These are phyloP conservation scores for Agapostemon virescens DNA, from an alignment of 2,888 invertebrate species.

Conservation along the genomic window DNA sequence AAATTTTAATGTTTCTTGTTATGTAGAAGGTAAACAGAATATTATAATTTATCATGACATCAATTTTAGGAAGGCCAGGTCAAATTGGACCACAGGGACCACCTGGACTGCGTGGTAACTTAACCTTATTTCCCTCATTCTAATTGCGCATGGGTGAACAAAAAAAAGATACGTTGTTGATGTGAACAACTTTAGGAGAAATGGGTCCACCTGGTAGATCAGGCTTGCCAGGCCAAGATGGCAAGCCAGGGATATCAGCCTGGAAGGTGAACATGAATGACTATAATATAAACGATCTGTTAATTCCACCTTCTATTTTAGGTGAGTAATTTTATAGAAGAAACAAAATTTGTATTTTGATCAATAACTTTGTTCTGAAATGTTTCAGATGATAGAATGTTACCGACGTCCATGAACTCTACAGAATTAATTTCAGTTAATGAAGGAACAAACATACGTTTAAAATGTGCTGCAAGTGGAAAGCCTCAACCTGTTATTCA, in stretches of 20 bases:
- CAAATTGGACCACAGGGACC: constrained; percentile 87
- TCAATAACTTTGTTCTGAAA: background rate
- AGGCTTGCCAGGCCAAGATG: constrained; percentile 82
- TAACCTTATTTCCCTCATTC: constrained; percentile 67
- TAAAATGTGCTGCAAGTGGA: constrained; percentile 91
- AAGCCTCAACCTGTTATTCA: constrained; percentile 89
- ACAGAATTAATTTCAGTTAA: constrained; percentile 85
- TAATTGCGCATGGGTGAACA: constrained; percentile 39
- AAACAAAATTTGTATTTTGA: background rate
- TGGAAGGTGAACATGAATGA: constrained; percentile 85
- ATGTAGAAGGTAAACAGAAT: background rate
- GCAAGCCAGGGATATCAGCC: constrained; percentile 90
- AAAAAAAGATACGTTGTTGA: constrained; percentile 38
- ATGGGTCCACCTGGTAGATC: constrained; percentile 87
- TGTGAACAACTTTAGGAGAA: constrained; percentile 79
- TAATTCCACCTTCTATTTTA: constrained; percentile 93
- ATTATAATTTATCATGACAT: background rate
- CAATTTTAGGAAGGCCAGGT: constrained; percentile 84
- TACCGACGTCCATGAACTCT: constrained; percentile 40
- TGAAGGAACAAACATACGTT: constrained; percentile 90
- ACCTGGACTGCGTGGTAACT: constrained; percentile 83
- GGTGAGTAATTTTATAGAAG: constrained; percentile 79
- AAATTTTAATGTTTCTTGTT: background rate
- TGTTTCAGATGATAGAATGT: constrained; percentile 41
- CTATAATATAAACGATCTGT: constrained; percentile 83